Evolutionary conservation across 2,113 vertebrate genomes (phyloP), one percentile per base, ranked within the genome.

Genomic region (Leptosomus discolor): DNA sequence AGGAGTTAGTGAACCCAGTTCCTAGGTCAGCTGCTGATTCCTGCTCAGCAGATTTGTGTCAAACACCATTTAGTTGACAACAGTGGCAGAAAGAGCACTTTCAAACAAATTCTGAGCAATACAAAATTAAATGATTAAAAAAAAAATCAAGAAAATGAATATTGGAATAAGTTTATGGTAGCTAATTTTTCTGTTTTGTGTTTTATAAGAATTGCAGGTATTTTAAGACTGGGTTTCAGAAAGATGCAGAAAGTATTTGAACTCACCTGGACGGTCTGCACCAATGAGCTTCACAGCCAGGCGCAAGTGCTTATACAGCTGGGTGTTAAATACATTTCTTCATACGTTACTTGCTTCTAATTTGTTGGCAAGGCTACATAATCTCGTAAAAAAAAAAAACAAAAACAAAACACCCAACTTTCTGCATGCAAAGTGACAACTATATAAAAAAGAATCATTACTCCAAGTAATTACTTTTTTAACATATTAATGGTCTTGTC

Each of bases 21-120:
- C 71, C 73, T 90, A 63, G 85, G 57, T 90, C 81, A 85, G 2
- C 69, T 88, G 65, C 78, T 82, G 43, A 7, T 74, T 74, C 26
- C 60, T 39, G 0, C 77, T 74, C 46, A 58, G 71, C 57, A 57
- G 48, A 11, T 80, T 85, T 27, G 15, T 37, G 69, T 85, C 88
- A 65, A 81, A 81, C 29, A 21, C 23, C 51, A 19, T 77, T 89
- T 63, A 39, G 20, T 51, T 83, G 65, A 15, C 0, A 3, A 41
- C 30, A 9, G 15, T 0, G 4, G 29, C 37, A 58, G 45, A 6
- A 56, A 11, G 18, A 61, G 7, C 30, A 2, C 39, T 58, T 78
- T 36, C 2, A 0, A 45, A 30, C 46, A 58, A 15, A 17, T 54
- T 82, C 41, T 43, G 64, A n/a, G 46, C 0, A 0, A 17, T 4